Percentiles rank a stretch among this genome's conserved stretches.
phyloP scores from a whole-genome alignment of 2,113 vertebrate species.

The Nycticryphes semicollaris region DNA sequence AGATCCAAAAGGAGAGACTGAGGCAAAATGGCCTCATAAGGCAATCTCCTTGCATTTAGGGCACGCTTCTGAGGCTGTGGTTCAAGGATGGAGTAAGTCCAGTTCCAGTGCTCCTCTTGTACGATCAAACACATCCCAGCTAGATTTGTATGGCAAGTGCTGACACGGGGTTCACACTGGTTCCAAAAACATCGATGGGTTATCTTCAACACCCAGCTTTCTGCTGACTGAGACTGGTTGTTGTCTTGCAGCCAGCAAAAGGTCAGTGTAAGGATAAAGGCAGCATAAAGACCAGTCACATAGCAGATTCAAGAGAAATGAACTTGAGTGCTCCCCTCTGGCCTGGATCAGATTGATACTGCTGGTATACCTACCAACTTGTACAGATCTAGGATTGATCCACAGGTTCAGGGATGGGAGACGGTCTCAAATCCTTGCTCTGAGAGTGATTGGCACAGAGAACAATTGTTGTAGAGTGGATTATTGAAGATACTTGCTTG shows the following conservation, averaged over 20 bases:
- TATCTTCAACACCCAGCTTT: background rate
- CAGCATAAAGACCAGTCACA: background rate
- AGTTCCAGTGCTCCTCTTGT: background rate
- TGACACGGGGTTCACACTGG: background rate
- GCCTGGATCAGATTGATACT: background rate
- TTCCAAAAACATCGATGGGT: background rate
- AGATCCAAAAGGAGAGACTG: background rate
- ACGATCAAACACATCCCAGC: background rate
- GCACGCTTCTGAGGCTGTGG: background rate
- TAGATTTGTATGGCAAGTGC: background rate
- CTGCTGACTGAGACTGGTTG: background rate
- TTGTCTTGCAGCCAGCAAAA: background rate
- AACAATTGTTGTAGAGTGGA: background rate
- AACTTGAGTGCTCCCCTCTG: background rate
- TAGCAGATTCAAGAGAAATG: background rate
- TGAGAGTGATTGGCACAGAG: background rate
- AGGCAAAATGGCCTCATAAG: slow-evolving; percentile 38
- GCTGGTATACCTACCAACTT: background rate
- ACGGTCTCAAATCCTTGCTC: background rate
- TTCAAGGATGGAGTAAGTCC: background rate
- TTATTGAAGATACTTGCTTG: background rate
- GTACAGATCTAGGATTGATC: background rate
- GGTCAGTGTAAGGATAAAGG: slow-evolving; percentile 5
- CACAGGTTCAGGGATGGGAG: background rate
- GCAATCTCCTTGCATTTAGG: background rate